Percentiles rank a stretch among this genome's conserved stretches.
These are phyloP conservation scores for Anoplius nigerrimus DNA, from an alignment of 2,888 invertebrate genomes.

Conservation along the genomic window DNA sequence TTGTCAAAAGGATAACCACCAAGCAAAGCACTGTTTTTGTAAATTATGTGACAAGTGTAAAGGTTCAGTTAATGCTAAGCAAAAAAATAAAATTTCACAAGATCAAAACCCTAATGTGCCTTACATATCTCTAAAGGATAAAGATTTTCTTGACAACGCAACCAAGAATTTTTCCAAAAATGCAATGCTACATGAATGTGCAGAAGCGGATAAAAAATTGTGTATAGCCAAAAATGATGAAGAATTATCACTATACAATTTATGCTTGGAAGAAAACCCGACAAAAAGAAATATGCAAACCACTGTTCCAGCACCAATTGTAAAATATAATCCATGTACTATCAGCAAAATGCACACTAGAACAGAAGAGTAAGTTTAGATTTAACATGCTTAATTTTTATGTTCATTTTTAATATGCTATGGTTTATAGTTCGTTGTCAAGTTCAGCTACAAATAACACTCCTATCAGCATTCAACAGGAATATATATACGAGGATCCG, in stretches of 20 bases:
- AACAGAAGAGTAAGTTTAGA: too few relatives aligned
- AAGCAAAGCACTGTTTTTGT: too few relatives aligned
- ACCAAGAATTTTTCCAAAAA: background rate
- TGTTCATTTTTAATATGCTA: background rate
- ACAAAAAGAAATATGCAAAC: too few relatives aligned
- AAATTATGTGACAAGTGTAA: background rate
- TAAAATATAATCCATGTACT: background rate
- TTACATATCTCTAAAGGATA: background rate
- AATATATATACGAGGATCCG: conserved; percentile 85
- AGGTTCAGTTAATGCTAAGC: background rate
- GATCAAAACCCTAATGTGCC: too few relatives aligned
- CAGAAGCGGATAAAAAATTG: background rate
- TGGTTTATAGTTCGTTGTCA: too few relatives aligned
- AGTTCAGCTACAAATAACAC: conserved; percentile 55
- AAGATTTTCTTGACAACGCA: background rate
- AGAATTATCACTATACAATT: background rate
- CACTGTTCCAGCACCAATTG: background rate
- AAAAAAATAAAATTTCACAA: background rate
- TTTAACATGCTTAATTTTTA: too few relatives aligned
- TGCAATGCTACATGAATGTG: background rate
- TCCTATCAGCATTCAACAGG: conserved; percentile 81
- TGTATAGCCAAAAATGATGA: background rate
- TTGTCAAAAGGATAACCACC: too few relatives aligned
- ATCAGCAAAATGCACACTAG: background rate
- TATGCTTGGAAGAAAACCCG: background rate